phyloP scores from a whole-genome alignment of 1,140 invertebrate genomes.

The Drosophila jambulina region DNA sequence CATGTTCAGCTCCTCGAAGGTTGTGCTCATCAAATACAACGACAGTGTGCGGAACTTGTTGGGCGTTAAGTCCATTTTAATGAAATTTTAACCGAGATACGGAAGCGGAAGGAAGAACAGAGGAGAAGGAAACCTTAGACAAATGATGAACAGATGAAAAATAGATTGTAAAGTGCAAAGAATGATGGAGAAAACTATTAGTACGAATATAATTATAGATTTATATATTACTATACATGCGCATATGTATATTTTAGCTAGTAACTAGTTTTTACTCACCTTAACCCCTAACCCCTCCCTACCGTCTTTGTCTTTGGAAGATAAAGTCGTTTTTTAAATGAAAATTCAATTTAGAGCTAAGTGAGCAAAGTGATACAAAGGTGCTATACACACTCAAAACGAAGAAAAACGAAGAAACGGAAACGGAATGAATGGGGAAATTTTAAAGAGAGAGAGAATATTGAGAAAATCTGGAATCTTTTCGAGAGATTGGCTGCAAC shows the following conservation, averaged over 20 bases:
- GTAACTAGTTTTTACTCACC: constrained; percentile 54
- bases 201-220: constrained; percentile 62
- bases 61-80: constrained; percentile 84
- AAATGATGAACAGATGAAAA: constrained; percentile 39
- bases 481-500: constrained; percentile 47
- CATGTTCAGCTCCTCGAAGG: constrained; percentile 90
- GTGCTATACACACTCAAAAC: constrained; percentile 79
- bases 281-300: not conserved
- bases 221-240: constrained; percentile 38
- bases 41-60: constrained; percentile 88
- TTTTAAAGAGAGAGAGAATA: constrained; percentile 43
- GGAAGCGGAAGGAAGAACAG: not conserved
- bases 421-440: constrained; percentile 38
- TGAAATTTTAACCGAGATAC: constrained; percentile 76
- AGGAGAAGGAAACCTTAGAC: constrained; percentile 16
- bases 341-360: constrained; percentile 72
- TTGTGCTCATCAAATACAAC: constrained; percentile 93
- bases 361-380: constrained; percentile 83
- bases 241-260: constrained; percentile 55
- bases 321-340: constrained; percentile 63
- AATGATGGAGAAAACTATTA: constrained; percentile 47
- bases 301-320: constrained; percentile 73
- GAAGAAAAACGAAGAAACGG: constrained; percentile 35
- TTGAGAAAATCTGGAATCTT: constrained; percentile 51
- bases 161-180: constrained; percentile 48